These are phyloP conservation scores for Diaprepes abbreviatus DNA, from an alignment of 2,888 invertebrate species.

Conservation along the genomic window DNA sequence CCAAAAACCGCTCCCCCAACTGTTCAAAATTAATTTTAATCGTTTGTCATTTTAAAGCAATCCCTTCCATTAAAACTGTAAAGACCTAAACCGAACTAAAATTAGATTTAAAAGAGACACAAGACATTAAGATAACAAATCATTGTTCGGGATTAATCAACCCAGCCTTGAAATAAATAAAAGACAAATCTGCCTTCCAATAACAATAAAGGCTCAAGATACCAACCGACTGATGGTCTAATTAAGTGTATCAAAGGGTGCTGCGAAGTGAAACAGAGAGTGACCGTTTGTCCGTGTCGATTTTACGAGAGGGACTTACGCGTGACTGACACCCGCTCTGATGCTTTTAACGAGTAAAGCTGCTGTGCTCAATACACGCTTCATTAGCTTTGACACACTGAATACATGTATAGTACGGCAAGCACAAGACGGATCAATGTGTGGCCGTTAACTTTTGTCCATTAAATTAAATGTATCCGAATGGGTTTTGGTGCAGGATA, in stretches of 20 bases:
- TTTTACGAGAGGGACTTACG: slow-evolving; percentile 41
- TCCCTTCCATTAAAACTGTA: too few species aligned
- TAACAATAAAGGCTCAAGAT: slow-evolving; percentile 24
- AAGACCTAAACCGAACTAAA: too few species aligned
- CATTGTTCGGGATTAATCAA: not conserved
- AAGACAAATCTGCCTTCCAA: slow-evolving; percentile 6
- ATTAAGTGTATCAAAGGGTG: slow-evolving; percentile 44
- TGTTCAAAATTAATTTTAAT: too few species aligned
- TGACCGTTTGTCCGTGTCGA: slow-evolving; percentile 41
- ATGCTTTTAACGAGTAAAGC: slow-evolving; percentile 44
- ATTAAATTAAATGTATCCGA: slow-evolving; percentile 33
- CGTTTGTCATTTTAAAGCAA: too few species aligned
- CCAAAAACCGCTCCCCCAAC: too few species aligned
- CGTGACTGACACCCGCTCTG: slow-evolving; percentile 46
- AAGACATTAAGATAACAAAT: not conserved
- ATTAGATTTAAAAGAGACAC: too few species aligned
- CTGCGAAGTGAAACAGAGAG: slow-evolving; percentile 34
- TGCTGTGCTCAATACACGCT: slow-evolving; percentile 42
- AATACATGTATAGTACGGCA: slow-evolving; percentile 39
- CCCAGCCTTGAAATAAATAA: slow-evolving; percentile 14
- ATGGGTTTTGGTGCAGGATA: not conserved
- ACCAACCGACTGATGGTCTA: slow-evolving; percentile 27
- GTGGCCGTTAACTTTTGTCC: slow-evolving; percentile 44
- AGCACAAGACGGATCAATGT: slow-evolving; percentile 46
- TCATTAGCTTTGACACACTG: slow-evolving; percentile 43